phyloP scores from a whole-genome alignment of 2,113 vertebrate species.

The Odobenus rosmarus region DNA sequence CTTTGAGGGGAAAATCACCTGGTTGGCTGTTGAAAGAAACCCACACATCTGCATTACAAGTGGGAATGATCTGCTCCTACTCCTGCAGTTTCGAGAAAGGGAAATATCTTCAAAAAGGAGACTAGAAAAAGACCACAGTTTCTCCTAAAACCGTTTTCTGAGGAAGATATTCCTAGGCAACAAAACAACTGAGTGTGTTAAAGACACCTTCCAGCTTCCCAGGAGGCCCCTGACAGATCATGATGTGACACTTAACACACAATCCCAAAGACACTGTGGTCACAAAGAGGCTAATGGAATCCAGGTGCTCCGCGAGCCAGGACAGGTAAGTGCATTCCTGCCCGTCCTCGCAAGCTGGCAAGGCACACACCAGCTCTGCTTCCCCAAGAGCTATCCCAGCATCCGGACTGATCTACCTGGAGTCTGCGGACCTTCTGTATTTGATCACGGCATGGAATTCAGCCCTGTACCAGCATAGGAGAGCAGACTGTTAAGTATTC shows the following conservation, averaged over 20 bases:
- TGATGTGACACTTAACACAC: rapidly evolving
- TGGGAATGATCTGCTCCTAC: too few species aligned
- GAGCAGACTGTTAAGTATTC: neutral
- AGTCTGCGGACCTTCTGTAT: too few species aligned
- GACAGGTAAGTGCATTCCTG: neutral
- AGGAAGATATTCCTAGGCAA: neutral
- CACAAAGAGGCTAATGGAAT: neutral
- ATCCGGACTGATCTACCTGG: neutral
- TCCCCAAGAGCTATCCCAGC: rapidly evolving
- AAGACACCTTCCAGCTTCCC: neutral
- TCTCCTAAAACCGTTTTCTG: neutral
- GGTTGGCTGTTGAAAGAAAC: neutral
- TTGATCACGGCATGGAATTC: neutral
- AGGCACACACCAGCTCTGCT: neutral
- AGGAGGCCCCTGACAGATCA: neutral
- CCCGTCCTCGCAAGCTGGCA: rapidly evolving
- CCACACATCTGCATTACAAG: neutral
- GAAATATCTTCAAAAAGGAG: neutral
- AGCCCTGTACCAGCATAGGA: neutral
- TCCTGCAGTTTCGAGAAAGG: neutral
- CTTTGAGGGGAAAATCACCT: neutral
- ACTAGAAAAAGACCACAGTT: neutral
- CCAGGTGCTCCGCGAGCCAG: rapidly evolving
- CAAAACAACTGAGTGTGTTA: neutral
- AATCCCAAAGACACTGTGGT: neutral